phyloP scores from a whole-genome alignment of 2,888 invertebrate species.

The Tricholauxania praeusta region DNA sequence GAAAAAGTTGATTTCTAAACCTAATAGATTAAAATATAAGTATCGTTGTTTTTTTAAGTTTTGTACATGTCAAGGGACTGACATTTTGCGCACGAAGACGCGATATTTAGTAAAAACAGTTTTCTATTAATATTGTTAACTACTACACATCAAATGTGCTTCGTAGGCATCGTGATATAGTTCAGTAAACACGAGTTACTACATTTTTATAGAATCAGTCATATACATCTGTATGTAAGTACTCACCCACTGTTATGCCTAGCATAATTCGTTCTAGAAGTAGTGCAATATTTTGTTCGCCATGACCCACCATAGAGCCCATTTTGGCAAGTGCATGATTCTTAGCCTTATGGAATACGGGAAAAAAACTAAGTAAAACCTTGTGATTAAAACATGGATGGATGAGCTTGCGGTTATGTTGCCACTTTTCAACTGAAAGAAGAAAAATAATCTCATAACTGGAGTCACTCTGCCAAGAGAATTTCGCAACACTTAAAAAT shows the following conservation, averaged over 20 bases:
- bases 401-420: constrained; percentile 42
- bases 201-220: no score
- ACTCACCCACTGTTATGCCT: constrained; percentile 42
- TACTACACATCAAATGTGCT: not conserved
- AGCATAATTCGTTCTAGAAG: constrained; percentile 33
- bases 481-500: no score
- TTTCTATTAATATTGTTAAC: not conserved
- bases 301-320: constrained; percentile 31
- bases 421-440: constrained; percentile 37
- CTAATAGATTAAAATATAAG: no score
- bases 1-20: no score
- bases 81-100: no score
- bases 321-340: constrained; percentile 35
- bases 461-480: no score
- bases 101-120: no score
- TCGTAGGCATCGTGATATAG: not conserved
- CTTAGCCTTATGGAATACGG: constrained; percentile 43
- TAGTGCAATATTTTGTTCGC: constrained; percentile 35
- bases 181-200: not conserved
- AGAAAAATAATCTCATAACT: no score
- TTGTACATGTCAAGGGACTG: no score
- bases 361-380: constrained; percentile 41
- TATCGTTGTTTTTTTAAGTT: no score
- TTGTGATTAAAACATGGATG: constrained; percentile 44
- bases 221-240: not conserved